A percentile compares a stretch with the other conserved stretches of the same genome.
Conservation (phyloP, 2,888 invertebrate genomes). For the Poecilobothrus nobilitatus region DNA sequence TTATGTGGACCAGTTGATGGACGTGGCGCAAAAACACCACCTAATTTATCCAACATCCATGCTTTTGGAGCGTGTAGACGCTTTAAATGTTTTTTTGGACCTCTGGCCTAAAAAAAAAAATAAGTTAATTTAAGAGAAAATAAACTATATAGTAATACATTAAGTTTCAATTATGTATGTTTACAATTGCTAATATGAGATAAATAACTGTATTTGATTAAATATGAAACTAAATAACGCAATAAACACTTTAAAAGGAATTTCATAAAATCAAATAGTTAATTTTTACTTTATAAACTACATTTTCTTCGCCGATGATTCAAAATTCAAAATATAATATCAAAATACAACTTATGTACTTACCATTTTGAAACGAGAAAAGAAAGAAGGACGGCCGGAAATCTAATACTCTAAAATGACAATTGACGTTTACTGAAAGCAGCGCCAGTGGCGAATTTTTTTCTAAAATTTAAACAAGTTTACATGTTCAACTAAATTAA, state of each 20-base stretch:
- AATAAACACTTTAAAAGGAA: not conserved
- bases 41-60: conserved; percentile 99
- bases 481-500: no score
- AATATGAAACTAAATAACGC: not conserved
- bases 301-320: not conserved
- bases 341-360: not conserved
- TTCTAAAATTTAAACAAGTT: no score
- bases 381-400: not conserved
- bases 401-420: not conserved
- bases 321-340: not conserved
- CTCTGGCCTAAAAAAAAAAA: conserved; percentile 69
- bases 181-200: not conserved
- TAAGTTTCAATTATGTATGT: not conserved
- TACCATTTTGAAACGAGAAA: not conserved
- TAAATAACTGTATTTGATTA: no score
- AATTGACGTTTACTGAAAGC: not conserved
- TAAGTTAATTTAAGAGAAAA: no score
- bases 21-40: conserved; percentile 95
- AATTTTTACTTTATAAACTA: not conserved
- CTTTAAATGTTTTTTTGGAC: conserved; percentile 99
- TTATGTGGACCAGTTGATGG: conserved; percentile 98
- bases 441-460: not conserved
- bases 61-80: conserved; percentile 97
- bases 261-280: not conserved
- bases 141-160: no score